A percentile compares a stretch with the other conserved stretches of the same genome.
Evolutionary conservation across 2,888 invertebrate species (phyloP).

Genomic region (Stenurella melanura): DNA sequence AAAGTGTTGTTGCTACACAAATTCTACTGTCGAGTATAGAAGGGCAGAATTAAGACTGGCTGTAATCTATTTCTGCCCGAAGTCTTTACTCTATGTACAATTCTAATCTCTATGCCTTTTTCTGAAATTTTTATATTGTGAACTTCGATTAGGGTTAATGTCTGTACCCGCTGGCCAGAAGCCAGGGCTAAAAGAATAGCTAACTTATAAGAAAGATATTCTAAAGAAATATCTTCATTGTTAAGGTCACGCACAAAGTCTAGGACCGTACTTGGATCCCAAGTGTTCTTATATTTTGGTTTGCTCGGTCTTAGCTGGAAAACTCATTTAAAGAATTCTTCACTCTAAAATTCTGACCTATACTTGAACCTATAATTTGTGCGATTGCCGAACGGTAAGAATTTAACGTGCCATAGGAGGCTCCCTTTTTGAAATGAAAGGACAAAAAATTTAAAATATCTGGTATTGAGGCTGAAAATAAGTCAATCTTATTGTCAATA

Average conservation of each 20-base stretch:
- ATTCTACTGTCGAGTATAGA: no score
- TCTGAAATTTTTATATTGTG: not conserved
- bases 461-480: conserved; percentile 12
- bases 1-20: no score
- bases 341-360: conserved; percentile 37
- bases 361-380: conserved; percentile 27
- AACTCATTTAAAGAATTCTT: conserved; percentile 44
- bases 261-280: conserved; percentile 2
- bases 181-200: conserved; percentile 3
- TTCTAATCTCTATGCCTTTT: not conserved
- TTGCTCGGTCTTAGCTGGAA: conserved; percentile 30
- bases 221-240: not conserved
- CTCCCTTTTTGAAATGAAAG: conserved; percentile 31
- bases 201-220: not conserved
- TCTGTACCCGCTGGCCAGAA: not conserved
- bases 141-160: not conserved
- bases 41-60: no score
- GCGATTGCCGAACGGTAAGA: no score
- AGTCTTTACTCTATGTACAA: no score
- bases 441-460: conserved; percentile 37
- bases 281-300: conserved; percentile 25
- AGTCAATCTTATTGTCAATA: no score
- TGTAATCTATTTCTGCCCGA: no score
- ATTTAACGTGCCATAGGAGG: no score
- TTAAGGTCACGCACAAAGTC: not conserved